Percentiles rank a stretch among this genome's conserved stretches.
Conservation (phyloP, 1,140 invertebrate species). For the Sitobion miscanthi region DNA sequence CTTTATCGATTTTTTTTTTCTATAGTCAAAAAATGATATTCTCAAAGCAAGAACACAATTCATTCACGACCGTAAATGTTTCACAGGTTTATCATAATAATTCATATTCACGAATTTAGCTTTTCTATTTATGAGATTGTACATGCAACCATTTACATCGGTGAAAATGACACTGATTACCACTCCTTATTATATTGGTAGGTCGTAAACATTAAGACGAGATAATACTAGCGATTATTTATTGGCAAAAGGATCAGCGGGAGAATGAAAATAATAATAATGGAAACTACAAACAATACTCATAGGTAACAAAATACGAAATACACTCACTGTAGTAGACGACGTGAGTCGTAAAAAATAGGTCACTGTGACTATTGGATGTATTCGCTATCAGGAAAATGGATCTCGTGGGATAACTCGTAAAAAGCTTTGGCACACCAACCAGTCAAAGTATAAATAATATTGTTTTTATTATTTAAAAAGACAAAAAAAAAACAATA, state of each 20-base stretch:
- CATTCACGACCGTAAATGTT: background rate
- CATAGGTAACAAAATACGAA: background rate
- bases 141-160: background rate
- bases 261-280: background rate
- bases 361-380: background rate
- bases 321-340: background rate
- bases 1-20: background rate
- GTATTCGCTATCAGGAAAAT: background rate
- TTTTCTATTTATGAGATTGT: background rate
- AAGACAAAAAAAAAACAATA: slow-evolving; percentile 31
- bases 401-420: slow-evolving; percentile 8
- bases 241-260: background rate
- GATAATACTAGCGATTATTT: background rate
- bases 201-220: background rate
- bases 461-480: slow-evolving; percentile 48
- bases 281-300: background rate
- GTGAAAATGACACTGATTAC: background rate
- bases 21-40: background rate
- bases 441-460: slow-evolving; percentile 43
- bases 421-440: slow-evolving; percentile 12
- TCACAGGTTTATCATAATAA: background rate
- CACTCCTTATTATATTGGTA: background rate
- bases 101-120: background rate
- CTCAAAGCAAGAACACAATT: background rate
- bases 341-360: background rate